Base-by-base conservation (phyloP, 2,113 vertebrate species). In the Xenotilapia caudafasciata region DNA sequence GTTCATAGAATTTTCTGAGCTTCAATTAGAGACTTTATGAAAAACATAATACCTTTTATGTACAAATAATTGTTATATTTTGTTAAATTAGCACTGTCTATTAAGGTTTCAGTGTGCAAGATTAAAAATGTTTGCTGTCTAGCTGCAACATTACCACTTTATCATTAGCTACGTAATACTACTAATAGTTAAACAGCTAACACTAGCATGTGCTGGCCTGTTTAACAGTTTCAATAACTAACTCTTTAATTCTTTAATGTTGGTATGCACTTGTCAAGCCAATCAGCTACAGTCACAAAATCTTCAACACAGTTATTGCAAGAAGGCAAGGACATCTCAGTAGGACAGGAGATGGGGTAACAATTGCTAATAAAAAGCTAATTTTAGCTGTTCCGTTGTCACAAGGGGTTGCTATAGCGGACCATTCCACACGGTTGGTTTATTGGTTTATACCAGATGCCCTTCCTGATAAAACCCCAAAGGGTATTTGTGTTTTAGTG, bases 371-470 rank as follows among this genome's bases (percentile, higher is more conserved):
- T 42, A 42, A 26, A 70, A 70, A 42, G 65, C 38, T 26, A 9
- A 42, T 70, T 70, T 42, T 14, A 70, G 65, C 13, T 70, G 38
- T 4, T 70, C 13, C 3, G 1, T 42, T 42, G 7, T 42, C 38
- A 42, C 12, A 70, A 9, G 5, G 12, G 2, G 5, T 45, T 45
- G 13, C 40, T 26, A 0, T 45, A 73, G 68, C 8, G 0, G 21
- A 26, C 8, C 14, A 23, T 26, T 26, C 38, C 38, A 23, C 7
- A 40, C 0, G 7, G 35, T 23, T 42, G 65, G n/a, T 42, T 42
- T 42, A 40, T 23, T 42, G 65, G 5, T 42, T 42, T 42, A 68
- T 40, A 68, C n/a, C 62, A 70, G 13, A 26, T 70, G 6, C 21
- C 38, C 65, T 15, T 40, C 13, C 38, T 45, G 8, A 45, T 23